A percentile compares a stretch with the other conserved stretches of the same genome.
phyloP scores from a whole-genome alignment of 2,113 vertebrate species.

The Riparia riparia region DNA sequence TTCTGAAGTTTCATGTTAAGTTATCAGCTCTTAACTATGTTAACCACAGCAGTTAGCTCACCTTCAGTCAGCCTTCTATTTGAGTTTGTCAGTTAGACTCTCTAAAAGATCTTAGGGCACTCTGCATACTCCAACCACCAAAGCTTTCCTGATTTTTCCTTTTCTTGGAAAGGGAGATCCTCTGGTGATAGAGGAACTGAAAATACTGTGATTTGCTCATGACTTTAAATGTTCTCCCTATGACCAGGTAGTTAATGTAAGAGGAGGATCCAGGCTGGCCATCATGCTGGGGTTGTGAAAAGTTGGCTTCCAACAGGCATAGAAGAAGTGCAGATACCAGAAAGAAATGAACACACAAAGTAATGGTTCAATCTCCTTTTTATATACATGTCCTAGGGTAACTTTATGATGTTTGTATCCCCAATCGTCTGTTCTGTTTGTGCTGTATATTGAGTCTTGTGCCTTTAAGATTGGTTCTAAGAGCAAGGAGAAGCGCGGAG shows the following conservation, averaged over 20 bases:
- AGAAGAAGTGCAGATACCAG: not conserved
- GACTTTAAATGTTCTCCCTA: not conserved
- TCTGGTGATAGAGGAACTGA: slow-evolving; percentile 23
- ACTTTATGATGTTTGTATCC: no score
- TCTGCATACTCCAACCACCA: not conserved
- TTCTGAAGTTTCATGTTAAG: not conserved
- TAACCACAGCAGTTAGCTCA: not conserved
- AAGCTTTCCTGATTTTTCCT: not conserved
- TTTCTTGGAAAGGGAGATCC: slow-evolving; percentile 6
- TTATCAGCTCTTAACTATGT: not conserved
- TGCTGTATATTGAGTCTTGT: no score
- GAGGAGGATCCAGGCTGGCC: not conserved
- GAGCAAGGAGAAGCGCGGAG: no score
- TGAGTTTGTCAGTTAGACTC: not conserved
- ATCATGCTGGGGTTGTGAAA: not conserved
- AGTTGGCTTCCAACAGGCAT: not conserved
- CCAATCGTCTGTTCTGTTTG: no score
- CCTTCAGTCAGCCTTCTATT: not conserved
- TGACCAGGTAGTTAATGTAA: not conserved
- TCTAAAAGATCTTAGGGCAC: not conserved
- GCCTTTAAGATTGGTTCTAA: no score
- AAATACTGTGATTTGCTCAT: not conserved
- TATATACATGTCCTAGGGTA: no score
- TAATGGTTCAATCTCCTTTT: not conserved
- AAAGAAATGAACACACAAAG: not conserved